Evolutionary conservation across 2,113 vertebrate species (phyloP).

Genomic region (Falco punctatus): DNA sequence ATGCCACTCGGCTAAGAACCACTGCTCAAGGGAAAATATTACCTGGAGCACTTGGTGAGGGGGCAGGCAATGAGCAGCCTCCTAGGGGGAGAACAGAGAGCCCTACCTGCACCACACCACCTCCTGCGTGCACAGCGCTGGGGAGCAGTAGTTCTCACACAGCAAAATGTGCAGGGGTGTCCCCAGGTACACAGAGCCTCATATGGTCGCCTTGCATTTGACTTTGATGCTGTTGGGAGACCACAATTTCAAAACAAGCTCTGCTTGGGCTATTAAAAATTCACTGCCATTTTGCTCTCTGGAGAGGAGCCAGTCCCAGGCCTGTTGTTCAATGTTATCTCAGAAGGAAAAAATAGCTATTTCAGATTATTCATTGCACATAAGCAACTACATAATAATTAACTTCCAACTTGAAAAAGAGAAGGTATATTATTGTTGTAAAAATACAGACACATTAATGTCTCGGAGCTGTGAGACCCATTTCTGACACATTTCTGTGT

Average conservation of each 20-base stretch:
- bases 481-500: background rate
- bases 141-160: background rate
- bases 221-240: background rate
- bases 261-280: background rate
- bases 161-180: background rate
- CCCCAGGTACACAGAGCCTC: background rate
- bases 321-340: background rate
- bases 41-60: background rate
- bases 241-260: background rate
- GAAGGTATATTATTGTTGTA: background rate
- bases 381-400: background rate
- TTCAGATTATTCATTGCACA: background rate
- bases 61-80: background rate
- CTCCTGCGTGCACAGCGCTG: fast-evolving
- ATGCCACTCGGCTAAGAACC: background rate
- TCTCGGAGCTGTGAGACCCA: background rate
- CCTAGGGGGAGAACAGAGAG: background rate
- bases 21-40: fast-evolving
- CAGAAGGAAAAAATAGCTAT: background rate
- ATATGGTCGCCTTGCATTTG: background rate
- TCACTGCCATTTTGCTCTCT: background rate
- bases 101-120: background rate
- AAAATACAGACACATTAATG: background rate
- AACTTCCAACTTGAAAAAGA: background rate
- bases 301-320: background rate